Evolutionary conservation across 2,797 vertebrate species (phyloP), one percentile per base, ranked within the genome.

Genomic region (Sebastes kiyomatsui): DNA sequence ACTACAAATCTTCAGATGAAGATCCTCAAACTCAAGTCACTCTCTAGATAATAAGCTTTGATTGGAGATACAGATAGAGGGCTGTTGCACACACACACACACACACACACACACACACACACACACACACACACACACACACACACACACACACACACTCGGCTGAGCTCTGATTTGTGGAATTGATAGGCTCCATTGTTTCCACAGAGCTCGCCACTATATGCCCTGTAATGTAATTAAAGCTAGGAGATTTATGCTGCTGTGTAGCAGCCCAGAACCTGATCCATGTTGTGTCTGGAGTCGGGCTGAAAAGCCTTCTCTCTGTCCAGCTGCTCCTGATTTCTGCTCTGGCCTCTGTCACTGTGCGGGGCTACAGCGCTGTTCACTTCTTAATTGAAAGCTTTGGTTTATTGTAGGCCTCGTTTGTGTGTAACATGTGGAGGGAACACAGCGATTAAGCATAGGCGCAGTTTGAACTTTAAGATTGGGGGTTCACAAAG

Each of bases 201-300:
- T 97, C 97, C 97, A 96, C 96, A 96, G 97, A 92, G 95, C 95
- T 80, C 35, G 95, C 95, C 94, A 95, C 95, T 96, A 96, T 96
- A 96, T 97, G 96, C 96, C 95, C 95, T 95, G 96, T 99, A 99
- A 99, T 97, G 96, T 97, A 97, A 99, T 99, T 99, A 99, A 84
- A 95, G 93, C 90, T 86, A 93, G 94, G 95, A 98, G 97, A 98
- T 98, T 98, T 97, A 97, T 97, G 97, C 96, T 95, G 80, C 80
- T 87, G 82, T 97, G 94, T 92, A 95, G 96, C 95, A 93, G 96
- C 94, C 96, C 96, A 97, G 96, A 97, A 98, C 96, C 97, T 97
- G 97, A 98, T 98, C 97, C 97, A 94, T 97, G 97, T 96, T 97
- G 96, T 97, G 97, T 96, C 91, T 93, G 92, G 85, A 96, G 95